phyloP scores from a whole-genome alignment of 2,797 vertebrate species.

The Neosalanx taihuensis region DNA sequence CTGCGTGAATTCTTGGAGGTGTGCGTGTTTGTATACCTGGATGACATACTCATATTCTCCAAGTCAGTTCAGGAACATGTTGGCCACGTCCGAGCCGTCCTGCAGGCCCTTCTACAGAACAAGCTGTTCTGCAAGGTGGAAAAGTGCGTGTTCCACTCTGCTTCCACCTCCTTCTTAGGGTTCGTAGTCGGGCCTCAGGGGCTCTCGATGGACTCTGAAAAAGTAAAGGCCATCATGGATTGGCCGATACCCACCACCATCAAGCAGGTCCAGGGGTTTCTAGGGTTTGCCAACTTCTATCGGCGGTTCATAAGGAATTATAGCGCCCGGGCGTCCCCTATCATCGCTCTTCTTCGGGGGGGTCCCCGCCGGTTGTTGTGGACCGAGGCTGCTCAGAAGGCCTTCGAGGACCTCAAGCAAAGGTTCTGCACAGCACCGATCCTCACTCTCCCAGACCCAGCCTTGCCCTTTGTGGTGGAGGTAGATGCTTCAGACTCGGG shows the following conservation, averaged over 20 bases:
- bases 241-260: not conserved
- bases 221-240: not conserved
- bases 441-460: no score
- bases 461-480: not conserved
- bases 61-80: not conserved
- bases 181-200: not conserved
- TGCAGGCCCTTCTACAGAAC: not conserved
- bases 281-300: conserved; percentile 5
- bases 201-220: not conserved
- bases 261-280: not conserved
- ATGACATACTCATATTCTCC: not conserved
- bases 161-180: not conserved
- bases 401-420: no score
- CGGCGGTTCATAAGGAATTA: not conserved
- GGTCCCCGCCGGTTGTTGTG: no score
- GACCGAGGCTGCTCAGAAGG: no score
- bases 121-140: not conserved
- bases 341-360: no score
- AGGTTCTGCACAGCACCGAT: no score
- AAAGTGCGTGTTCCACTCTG: not conserved
- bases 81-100: not conserved
- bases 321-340: no score
- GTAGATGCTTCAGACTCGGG: not conserved
- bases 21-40: not conserved
- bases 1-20: not conserved